Evolutionary conservation across 2,797 vertebrate genomes (phyloP).

Genomic region (Molossus molossus): DNA sequence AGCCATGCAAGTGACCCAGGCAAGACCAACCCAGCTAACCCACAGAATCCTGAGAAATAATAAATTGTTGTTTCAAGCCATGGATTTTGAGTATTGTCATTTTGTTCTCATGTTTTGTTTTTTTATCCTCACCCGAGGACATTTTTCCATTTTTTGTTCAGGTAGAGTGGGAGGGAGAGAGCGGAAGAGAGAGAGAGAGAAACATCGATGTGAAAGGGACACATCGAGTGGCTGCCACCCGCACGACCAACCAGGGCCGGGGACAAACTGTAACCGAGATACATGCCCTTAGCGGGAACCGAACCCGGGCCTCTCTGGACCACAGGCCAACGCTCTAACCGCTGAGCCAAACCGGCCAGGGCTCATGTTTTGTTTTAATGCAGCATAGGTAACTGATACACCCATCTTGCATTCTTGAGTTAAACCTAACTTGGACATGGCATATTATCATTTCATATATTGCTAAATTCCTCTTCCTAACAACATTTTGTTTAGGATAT

Average conservation of each 20-base stretch:
- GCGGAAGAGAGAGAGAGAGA: too few species aligned
- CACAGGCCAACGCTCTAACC: too few species aligned
- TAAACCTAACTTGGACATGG: background rate
- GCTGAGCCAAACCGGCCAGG: too few species aligned
- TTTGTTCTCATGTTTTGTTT: slow-evolving; percentile 40
- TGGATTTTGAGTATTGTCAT: background rate
- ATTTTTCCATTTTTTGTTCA: too few species aligned
- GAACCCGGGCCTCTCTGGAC: too few species aligned
- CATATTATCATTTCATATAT: background rate
- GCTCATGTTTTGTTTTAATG: slow-evolving; percentile 4
- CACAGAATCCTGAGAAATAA: background rate
- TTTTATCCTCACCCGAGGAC: too few species aligned
- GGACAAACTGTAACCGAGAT: too few species aligned
- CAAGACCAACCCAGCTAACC: background rate
- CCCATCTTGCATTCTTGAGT: background rate
- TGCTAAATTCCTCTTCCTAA: background rate
- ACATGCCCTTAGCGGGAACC: too few species aligned
- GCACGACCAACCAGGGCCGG: too few species aligned
- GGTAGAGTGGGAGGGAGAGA: too few species aligned
- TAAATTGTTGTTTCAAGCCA: background rate
- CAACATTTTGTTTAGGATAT: background rate
- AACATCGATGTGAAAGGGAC: too few species aligned
- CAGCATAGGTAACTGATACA: background rate
- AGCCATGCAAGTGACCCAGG: background rate
- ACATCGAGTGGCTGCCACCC: too few species aligned